Evolutionary conservation across 2,888 invertebrate genomes (phyloP).

Genomic region (Yponomeuta sedellus): DNA sequence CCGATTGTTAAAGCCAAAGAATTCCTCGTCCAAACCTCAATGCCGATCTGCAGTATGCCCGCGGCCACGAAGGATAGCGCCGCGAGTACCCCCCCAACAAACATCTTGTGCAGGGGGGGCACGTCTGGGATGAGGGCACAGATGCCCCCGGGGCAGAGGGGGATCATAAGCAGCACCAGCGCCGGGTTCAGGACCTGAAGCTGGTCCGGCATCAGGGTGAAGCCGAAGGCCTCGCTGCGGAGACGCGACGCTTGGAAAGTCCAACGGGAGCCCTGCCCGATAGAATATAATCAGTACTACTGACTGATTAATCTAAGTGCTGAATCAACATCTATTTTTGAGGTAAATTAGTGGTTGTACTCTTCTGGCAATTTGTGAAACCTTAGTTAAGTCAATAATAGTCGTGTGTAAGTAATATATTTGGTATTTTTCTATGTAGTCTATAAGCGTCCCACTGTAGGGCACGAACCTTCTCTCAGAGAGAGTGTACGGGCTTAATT

Average conservation of each 20-base stretch:
- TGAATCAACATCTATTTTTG: no score
- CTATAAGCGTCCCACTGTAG: no score
- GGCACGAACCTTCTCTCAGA: no score
- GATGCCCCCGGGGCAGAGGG: conserved; percentile 73
- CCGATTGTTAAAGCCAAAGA: no score
- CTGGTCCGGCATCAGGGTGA: conserved; percentile 84
- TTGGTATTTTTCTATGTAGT: no score
- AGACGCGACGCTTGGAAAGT: conserved; percentile 85
- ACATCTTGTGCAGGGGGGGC: conserved; percentile 83
- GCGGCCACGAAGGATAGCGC: conserved; percentile 80
- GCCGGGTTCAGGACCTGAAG: conserved; percentile 84
- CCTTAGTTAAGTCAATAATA: no score
- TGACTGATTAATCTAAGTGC: no score
- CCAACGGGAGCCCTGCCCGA: conserved; percentile 82
- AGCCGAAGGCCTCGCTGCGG: conserved; percentile 74
- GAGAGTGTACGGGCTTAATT: no score
- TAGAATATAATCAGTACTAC: background rate
- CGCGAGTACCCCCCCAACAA: conserved; percentile 82
- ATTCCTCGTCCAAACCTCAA: conserved; percentile 42
- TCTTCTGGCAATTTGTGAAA: no score
- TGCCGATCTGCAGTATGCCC: conserved; percentile 79
- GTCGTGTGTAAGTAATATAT: no score
- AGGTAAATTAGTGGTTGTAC: no score
- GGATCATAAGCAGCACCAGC: conserved; percentile 83
- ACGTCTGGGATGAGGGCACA: conserved; percentile 62